Evolutionary conservation across 2,888 invertebrate species (phyloP), one percentile per base, ranked within the genome.

Genomic region (Crematogaster levior): DNA sequence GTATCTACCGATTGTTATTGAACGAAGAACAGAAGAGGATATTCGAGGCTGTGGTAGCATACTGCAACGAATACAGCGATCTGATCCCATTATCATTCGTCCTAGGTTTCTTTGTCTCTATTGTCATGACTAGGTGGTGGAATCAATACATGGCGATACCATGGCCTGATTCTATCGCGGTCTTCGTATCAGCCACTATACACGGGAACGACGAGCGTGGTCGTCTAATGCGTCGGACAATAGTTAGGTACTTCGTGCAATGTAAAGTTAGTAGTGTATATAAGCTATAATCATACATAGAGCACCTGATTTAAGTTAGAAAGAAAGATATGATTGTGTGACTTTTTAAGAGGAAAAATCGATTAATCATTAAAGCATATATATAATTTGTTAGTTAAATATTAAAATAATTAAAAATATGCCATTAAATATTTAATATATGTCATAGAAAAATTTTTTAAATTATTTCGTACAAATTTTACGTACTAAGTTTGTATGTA

Each of bases 71-170:
- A 89, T 98, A 98, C 95, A 97, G 97, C 90, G 97, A 97, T 95
- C 96, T 98, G 90, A 98, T 99, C 91, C 99, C 99, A 18, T 94
- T 99, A 87, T 98, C 98, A 6, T 99, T 99, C 94, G 98, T 99
- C 83, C 96, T 99, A 90, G 98, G 99, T 90, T 99, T 99, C 95
- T 99, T 98, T 95, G 98, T 99, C 74, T 97, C 97, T 9, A 97
- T 98, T 88, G 98, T 99, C 70, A 98, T 98, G 97, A 97, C 97
- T 82, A 96, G 99, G 91, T 99, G 98, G 98, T 96, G 96, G 96
- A 95, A 95, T 91, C 96, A 96, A 92, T 96, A 96, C 90, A 94
- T 93, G 83, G 93, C 94, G 51, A 96, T 96, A 85, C 96, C 96
- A 1, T 96, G 96, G 96, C 96, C 96, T 4, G 96, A 96, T 91